Conservation (phyloP, 2,888 invertebrate species). For the Hirtodrosophila cameraria region DNA sequence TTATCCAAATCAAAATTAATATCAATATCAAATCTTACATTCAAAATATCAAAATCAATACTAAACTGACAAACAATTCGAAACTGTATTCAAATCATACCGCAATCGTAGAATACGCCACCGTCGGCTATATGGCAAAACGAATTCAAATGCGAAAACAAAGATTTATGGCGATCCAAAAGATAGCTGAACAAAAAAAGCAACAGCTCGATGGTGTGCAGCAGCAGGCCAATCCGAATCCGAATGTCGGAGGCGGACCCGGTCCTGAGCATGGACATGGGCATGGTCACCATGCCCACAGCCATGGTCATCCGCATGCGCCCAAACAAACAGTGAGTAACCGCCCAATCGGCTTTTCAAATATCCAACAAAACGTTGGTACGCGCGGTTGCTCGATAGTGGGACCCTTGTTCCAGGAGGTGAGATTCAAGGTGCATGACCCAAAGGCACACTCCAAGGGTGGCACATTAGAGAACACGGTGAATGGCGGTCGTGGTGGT, state of each 20-base stretch:
- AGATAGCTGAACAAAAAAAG: constrained; percentile 96
- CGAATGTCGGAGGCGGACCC: constrained; percentile 84
- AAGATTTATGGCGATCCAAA: constrained; percentile 94
- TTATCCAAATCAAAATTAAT: constrained; percentile 33
- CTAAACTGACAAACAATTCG: constrained; percentile 59
- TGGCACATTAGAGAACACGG: constrained; percentile 95
- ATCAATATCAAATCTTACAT: constrained; percentile 45
- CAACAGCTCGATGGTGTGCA: constrained; percentile 91
- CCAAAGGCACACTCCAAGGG: constrained; percentile 97
- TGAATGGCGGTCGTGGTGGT: constrained; percentile 91
- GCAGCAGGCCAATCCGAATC: constrained; percentile 91
- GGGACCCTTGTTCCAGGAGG: constrained; percentile 92
- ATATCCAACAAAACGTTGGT: constrained; percentile 85
- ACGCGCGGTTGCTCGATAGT: constrained; percentile 87
- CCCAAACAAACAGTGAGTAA: constrained; percentile 85
- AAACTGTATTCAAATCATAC: constrained; percentile 63
- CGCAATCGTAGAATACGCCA: constrained; percentile 93
- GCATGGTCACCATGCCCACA: constrained; percentile 85
- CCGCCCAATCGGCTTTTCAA: constrained; percentile 85
- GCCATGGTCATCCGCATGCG: constrained; percentile 85
- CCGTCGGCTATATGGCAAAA: constrained; percentile 99
- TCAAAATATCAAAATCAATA: constrained; percentile 33
- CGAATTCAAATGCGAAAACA: constrained; percentile 98
- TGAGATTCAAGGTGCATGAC: constrained; percentile 97
- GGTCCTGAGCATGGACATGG: constrained; percentile 85